Conservation (phyloP, 2,888 invertebrate species). For the Oasisia sp. region DNA sequence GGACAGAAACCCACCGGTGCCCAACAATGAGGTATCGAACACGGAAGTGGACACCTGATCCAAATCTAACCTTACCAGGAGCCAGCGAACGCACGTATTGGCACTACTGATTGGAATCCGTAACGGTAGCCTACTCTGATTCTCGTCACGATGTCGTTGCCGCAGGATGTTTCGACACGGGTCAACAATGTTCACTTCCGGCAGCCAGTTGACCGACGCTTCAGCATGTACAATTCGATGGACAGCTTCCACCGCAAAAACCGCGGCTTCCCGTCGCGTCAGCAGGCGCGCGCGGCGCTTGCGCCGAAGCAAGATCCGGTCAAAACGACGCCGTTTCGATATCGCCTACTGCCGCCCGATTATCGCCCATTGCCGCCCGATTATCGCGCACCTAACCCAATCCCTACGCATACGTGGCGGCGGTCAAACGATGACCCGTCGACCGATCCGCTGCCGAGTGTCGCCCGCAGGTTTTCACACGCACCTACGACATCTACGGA, state of each 20-base stretch:
- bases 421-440: not conserved
- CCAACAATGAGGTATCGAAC: not conserved
- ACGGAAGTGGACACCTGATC: not conserved
- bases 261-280: not conserved
- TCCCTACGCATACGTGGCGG: not conserved
- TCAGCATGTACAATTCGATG: not conserved
- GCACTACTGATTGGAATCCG: not conserved
- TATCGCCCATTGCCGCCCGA: constrained; percentile 1
- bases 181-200: not conserved
- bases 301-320: not conserved
- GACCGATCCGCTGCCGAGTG: not conserved
- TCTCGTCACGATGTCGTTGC: not conserved
- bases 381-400: not conserved
- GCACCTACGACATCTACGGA: not conserved
- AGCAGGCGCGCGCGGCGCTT: not conserved
- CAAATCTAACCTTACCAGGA: not conserved
- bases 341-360: not conserved
- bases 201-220: not conserved
- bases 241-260: not conserved
- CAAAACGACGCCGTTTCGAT: not conserved
- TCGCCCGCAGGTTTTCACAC: not conserved
- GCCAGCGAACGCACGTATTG: not conserved
- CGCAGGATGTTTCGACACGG: not conserved
- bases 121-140: not conserved
- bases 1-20: not conserved